Percentiles rank a stretch among this genome's conserved stretches.
Evolutionary conservation across 30 jellyfish, hydroid and myxozoan genomes (phyloP).

Genomic region (Aurelia sp.): DNA sequence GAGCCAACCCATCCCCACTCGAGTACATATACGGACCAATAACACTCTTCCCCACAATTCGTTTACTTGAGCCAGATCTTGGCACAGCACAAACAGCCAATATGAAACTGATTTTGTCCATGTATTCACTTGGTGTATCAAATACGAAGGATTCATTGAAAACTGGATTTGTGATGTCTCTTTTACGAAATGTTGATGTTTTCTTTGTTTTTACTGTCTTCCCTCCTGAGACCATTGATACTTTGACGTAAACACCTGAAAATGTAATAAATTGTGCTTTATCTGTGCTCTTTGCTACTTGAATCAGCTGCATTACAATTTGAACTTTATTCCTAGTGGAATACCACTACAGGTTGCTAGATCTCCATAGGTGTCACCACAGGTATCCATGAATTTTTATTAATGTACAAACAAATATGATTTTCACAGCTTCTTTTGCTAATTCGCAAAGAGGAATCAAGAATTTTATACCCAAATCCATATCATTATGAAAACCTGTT

Average conservation of each 20-base stretch:
- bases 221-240: constrained; percentile 82
- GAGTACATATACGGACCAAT: constrained; percentile 97
- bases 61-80: constrained; percentile 76
- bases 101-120: constrained; percentile 86
- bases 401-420: no score
- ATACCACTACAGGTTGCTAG: no score
- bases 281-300: neutral
- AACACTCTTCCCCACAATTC: constrained; percentile 79
- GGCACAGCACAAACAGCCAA: constrained; percentile 79
- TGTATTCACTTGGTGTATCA: constrained; percentile 77
- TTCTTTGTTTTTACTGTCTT: constrained; percentile 83
- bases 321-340: no score
- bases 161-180: constrained; percentile 77
- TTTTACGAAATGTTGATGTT: constrained; percentile 71
- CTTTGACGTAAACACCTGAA: constrained; percentile 87
- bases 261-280: neutral
- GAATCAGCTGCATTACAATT: no score
- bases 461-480: no score
- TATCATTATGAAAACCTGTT: no score
- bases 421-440: no score
- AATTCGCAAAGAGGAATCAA: no score
- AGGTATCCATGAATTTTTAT: no score
- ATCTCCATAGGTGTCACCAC: no score
- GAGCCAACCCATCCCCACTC: constrained; percentile 94
- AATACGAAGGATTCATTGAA: constrained; percentile 94